Evolutionary conservation across 2,888 invertebrate species (phyloP), one percentile per base, ranked within the genome.

Genomic region (Pammene fasciana): DNA sequence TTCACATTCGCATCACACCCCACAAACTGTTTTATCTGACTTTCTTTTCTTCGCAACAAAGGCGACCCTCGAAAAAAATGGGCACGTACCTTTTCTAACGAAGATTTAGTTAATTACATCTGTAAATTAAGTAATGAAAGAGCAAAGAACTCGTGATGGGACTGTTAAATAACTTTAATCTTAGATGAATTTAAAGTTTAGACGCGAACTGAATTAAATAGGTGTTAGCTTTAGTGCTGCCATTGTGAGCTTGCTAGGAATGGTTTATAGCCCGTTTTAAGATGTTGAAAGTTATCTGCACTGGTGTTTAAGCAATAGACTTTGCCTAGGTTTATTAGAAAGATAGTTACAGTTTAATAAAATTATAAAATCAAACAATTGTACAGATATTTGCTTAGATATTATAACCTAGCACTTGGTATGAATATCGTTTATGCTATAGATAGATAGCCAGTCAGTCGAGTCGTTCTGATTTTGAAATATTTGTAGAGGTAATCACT

Each of bases 71-170:
- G 45, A 62, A 52, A 62, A 74, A 75, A 76, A 75, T 75, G 74
- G 43, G 66, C 68, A 72, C 65, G 65, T 61, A 66, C 72, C 75
- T 75, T 75, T 75, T 76, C 75, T 75, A 76, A 77, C 75, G 74
- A 76, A 78, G 79, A 78, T 78, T 79, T 79, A 79, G 74, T 78
- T 78, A 78, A 80, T 78, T 79, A 75, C 78, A 75, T 77, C 78
- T 78, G 78, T 78, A 78, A 79, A 80, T 79, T 78, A 80, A 78
- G 77, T 77, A 77, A 79, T 79, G 79, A 79, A 78, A 79, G 77
- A 78, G 76, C 74, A 74, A 71, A 71, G 71, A 65, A 62, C 65
- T 74, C 79, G 79, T 80, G 79, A 79, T 70, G 70, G 48, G 75
- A 72, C 65, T 76, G 65, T 71, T 70, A 72, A 75, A 52, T 68